Percentiles rank a stretch among this genome's conserved stretches.
phyloP scores from a whole-genome alignment of 2,888 invertebrate genomes.

The Noctua pronuba region DNA sequence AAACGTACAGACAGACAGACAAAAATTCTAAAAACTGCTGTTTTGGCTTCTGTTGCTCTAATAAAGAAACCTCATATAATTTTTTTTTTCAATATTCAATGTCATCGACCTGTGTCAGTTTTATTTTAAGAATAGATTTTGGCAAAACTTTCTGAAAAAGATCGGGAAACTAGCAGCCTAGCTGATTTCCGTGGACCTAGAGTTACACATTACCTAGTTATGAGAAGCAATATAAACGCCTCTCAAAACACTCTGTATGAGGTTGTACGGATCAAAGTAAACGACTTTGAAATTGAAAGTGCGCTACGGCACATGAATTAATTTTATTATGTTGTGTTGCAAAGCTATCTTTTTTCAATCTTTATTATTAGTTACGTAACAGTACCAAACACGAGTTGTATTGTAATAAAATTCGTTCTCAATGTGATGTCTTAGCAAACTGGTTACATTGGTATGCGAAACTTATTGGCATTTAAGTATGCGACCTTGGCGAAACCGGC shows the following conservation, averaged over 20 bases:
- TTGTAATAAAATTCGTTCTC: constrained; percentile 16
- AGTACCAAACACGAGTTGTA: constrained; percentile 4
- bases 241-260: neutral
- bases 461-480: constrained; percentile 69
- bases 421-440: constrained; percentile 35
- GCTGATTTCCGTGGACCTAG: neutral
- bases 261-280: neutral
- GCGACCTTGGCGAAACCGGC: constrained; percentile 78
- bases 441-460: constrained; percentile 68
- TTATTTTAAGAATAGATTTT: no score
- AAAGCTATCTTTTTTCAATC: constrained; percentile 3
- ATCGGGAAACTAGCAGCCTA: neutral
- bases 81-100: no score
- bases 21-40: no score
- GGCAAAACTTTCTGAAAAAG: no score
- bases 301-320: neutral
- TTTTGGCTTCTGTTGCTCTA: no score
- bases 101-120: no score
- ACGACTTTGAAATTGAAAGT: constrained; percentile 15
- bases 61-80: no score
- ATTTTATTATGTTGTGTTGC: neutral
- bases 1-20: no score
- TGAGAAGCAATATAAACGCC: neutral
- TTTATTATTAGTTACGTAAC: constrained; percentile 2
- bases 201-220: neutral